A percentile compares a stretch with the other conserved stretches of the same genome.
Conservation (phyloP, 2,888 invertebrate species). For the Ichneumon xanthorius region DNA sequence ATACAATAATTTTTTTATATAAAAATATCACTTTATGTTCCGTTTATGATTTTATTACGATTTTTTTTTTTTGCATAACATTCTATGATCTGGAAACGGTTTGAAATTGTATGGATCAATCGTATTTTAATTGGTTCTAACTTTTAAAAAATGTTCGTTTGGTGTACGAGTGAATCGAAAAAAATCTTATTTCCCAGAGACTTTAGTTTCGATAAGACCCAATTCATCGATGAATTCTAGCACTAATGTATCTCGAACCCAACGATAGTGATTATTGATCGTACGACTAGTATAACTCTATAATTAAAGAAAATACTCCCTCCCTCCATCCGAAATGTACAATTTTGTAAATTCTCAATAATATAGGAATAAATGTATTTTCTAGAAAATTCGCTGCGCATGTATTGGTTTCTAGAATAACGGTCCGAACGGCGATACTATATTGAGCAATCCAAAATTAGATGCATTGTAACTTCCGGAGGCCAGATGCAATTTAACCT, state of each 20-base stretch:
- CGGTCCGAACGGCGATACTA: slow-evolving; percentile 2
- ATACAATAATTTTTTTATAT: background rate
- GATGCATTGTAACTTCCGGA: slow-evolving; percentile 55
- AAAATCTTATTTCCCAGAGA: background rate
- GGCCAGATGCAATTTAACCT: slow-evolving; percentile 58
- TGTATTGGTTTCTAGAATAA: slow-evolving; percentile 23
- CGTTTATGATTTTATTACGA: background rate
- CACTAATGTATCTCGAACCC: background rate
- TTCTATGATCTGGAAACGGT: background rate
- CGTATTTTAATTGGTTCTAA: too few relatives aligned
- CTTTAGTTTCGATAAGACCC: background rate
- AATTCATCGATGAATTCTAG: slow-evolving; percentile 1
- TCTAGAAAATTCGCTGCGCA: slow-evolving; percentile 45
- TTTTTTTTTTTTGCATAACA: background rate
- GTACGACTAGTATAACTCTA: slow-evolving; percentile 32
- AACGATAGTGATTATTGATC: slow-evolving; percentile 33
- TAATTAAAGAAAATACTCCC: slow-evolving; percentile 33
- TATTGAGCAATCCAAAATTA: slow-evolving; percentile 54
- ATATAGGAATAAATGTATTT: slow-evolving; percentile 66
- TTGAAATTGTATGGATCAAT: background rate
- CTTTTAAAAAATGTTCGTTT: background rate
- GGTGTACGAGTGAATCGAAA: background rate
- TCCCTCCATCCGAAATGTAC: slow-evolving; percentile 50
- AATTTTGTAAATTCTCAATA: slow-evolving; percentile 69
- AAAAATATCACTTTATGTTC: background rate